A percentile compares a stretch with the other conserved stretches of the same genome.
phyloP scores from a whole-genome alignment of 1,140 invertebrate species.

The Drosophila eugracilis region DNA sequence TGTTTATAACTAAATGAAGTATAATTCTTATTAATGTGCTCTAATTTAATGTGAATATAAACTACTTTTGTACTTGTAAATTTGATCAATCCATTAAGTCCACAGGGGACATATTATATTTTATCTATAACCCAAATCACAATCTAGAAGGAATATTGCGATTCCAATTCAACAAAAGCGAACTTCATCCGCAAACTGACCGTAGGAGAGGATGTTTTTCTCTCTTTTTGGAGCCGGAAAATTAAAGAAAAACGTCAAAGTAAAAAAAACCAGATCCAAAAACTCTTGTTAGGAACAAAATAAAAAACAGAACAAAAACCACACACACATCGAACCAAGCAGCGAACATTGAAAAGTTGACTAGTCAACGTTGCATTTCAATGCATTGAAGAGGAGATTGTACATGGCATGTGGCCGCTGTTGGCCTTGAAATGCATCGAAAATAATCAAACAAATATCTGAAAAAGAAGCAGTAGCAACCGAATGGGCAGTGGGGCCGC shows the following conservation, averaged over 20 bases:
- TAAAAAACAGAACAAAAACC: background rate
- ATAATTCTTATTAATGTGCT: too few relatives aligned
- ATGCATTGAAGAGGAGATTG: slow-evolving; percentile 8
- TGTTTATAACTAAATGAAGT: too few relatives aligned
- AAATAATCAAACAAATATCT: slow-evolving; percentile 24
- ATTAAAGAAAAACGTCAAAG: slow-evolving; percentile 7
- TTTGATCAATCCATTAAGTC: too few relatives aligned
- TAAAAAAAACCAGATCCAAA: background rate
- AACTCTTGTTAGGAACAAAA: slow-evolving; percentile 17
- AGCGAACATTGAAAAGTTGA: slow-evolving; percentile 6
- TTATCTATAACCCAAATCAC: too few relatives aligned
- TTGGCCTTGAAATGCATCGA: slow-evolving; percentile 27
- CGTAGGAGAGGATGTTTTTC: background rate
- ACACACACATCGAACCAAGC: background rate
- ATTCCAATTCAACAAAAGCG: too few relatives aligned
- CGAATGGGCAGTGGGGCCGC: background rate
- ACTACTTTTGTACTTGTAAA: too few relatives aligned
- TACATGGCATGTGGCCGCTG: slow-evolving; percentile 14
- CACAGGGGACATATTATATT: too few relatives aligned
- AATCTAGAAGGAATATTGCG: too few relatives aligned
- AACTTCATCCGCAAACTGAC: too few relatives aligned
- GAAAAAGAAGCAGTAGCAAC: background rate
- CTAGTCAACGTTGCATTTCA: slow-evolving; percentile 1
- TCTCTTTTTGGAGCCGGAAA: background rate
- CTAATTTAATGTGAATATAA: too few relatives aligned